Conservation (phyloP, 2,113 vertebrate species). For the Megaceryle torquata region DNA sequence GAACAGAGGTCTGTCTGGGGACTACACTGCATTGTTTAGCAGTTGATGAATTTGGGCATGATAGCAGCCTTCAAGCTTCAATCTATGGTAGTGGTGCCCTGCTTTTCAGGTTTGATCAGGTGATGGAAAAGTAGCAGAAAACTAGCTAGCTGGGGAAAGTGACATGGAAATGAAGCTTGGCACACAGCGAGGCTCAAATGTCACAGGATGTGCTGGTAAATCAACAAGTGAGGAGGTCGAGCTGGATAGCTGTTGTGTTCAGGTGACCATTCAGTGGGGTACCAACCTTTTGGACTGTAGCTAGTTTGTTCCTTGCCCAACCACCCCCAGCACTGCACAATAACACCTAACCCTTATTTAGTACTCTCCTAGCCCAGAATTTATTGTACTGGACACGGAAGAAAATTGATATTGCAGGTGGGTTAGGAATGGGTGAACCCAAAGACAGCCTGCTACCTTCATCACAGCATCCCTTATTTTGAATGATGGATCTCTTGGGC, state of each 20-base stretch:
- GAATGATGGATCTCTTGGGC: neutral
- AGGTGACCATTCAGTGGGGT: neutral
- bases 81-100: fast-evolving
- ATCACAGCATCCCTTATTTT: neutral
- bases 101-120: neutral
- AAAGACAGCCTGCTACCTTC: neutral
- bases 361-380: neutral
- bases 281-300: neutral
- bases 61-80: neutral
- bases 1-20: neutral
- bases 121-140: neutral
- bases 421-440: neutral
- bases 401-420: neutral
- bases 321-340: neutral
- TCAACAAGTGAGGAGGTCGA: neutral
- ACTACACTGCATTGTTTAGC: neutral
- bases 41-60: neutral
- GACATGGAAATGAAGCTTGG: neutral
- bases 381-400: neutral
- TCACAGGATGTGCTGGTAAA: neutral
- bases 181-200: neutral
- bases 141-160: neutral
- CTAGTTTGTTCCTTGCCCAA: neutral
- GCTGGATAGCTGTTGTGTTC: neutral
- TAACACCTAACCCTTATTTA: neutral